Evolutionary conservation across 30 jellyfish, hydroid and myxozoan genomes (phyloP), one percentile per base, ranked within the genome.

Genomic region (Mastigias papua): DNA sequence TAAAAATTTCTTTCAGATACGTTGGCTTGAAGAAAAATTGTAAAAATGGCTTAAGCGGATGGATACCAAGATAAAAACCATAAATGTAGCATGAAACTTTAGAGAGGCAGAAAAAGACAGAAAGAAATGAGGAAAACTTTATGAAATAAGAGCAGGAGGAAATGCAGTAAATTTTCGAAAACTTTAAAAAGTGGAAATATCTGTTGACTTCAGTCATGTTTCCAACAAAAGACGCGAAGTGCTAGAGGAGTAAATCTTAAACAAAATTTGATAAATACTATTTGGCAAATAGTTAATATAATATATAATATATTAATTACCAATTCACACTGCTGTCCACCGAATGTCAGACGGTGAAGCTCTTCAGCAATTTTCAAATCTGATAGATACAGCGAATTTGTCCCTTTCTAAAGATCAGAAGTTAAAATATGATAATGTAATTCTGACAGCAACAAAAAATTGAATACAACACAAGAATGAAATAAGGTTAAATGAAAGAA

Each of bases 301-400:
- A 46, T 6, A 46, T 46, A 16, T 6, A 46, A 46, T 46, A 46
- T 46, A 46, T 46, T 46, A 6, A 46, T 62, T 62, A 92, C 98
- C 90, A 73, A 74, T 0, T 92, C 84, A 22, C 89, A 69, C 74
- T 80, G 88, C 29, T 87, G 89, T 15, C 98, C 98, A 54, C 98
- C 97, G 60, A 63, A 66, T 15, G 89, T 81, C 68, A 78, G 82
- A 65, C 72, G 97, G 70, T 86, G 92, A 58, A 93, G 86, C 58
- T 70, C 86, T 25, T 87, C 90, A 0, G 82, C 84, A n/a, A 86
- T 86, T 48, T 87, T 83, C 75, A 82, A 16, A 37, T 88, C 98
- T 10, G 87, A 66, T 29, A 93, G 32, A 34, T 60, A 49, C 73
- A 57, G 29, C 19, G 91, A 60, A 70, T 93, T 95, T 0, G 90